A percentile compares a stretch with the other conserved stretches of the same genome.
These are phyloP conservation scores for Andrena cerasifolii DNA, from an alignment of 1,140 invertebrate genomes.

Conservation along the genomic window DNA sequence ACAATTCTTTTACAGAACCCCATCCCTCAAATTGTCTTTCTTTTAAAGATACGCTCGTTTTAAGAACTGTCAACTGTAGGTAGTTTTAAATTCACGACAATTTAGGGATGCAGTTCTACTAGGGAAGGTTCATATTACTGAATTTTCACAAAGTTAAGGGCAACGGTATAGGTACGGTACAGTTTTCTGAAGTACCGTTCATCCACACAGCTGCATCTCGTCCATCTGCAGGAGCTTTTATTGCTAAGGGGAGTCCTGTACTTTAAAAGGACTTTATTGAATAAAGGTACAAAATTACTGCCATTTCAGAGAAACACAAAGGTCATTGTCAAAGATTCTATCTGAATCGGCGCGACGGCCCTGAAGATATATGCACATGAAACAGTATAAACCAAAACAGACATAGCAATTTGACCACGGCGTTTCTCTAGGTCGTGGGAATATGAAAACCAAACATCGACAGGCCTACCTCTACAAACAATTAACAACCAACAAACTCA, in stretches of 20 bases:
- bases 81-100: background rate
- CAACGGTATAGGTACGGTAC: conserved; percentile 34
- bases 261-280: conserved; percentile 18
- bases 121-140: conserved; percentile 14
- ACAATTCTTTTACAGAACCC: background rate
- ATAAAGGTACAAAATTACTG: background rate
- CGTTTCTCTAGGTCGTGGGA: background rate
- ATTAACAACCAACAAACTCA: conserved; percentile 21
- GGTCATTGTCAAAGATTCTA: background rate
- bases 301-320: conserved; percentile 12
- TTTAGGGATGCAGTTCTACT: background rate
- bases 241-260: conserved; percentile 15
- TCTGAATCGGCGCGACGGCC: background rate
- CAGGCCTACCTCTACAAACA: conserved; percentile 13
- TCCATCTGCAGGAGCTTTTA: conserved; percentile 7
- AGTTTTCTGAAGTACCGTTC: conserved; percentile 52
- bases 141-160: conserved; percentile 19
- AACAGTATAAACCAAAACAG: background rate
- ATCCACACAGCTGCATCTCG: background rate
- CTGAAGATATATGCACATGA: too few species aligned
- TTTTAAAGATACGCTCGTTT: too few species aligned
- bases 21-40: background rate
- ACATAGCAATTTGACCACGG: background rate
- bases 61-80: too few species aligned
- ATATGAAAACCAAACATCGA: background rate